Evolutionary conservation across 2,888 invertebrate species (phyloP), one percentile per base, ranked within the genome.

Genomic region (Eupithecia subumbrata): DNA sequence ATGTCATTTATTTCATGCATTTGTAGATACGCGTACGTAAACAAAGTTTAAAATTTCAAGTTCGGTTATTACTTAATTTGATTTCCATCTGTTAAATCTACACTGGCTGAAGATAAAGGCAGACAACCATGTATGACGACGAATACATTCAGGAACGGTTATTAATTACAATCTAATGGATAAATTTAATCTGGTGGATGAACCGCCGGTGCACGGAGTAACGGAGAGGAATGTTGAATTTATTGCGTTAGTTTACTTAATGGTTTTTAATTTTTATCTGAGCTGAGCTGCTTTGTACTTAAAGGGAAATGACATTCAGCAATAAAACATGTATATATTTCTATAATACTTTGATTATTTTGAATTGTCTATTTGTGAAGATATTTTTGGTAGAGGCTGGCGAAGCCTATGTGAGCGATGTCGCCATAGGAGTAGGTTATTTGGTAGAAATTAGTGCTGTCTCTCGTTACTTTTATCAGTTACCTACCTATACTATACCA

Each of bases 221-320:
- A 91, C 89, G 88, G 89, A 83, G 85, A 83, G 88, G 88, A 90
- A 90, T 90, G 85, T 91, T 76, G 84, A 90, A 92, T 92, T 92
- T 91, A 92, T 91, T 87, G 86, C 87, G 86, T 90, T 89, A 87
- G 90, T 91, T 90, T 88, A 83, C 85, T 89, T 89, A 91, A 92
- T 89, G 87, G 88, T 87, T 90, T 90, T 88, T 87, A 87, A 90
- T 90, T 90, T 86, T 25, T 12, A 40, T 22, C 40, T 67, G 18
- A 7, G 40, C 18, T 37, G n/a, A 68, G 68, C 5, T 68, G 14
- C 67, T 22, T 18, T 5, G 60, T 12, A 60, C 25, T 9, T 56
- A 56, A 22, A 25, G n/a, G 22, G 18, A 45, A 16, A 16, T 45
- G 16, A 3, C 16, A 45, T 45, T 16, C 45, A 45, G 16, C 45